These are phyloP conservation scores for Naso thynnoides DNA, from an alignment of 2,797 vertebrate genomes.

Conservation along the genomic window DNA sequence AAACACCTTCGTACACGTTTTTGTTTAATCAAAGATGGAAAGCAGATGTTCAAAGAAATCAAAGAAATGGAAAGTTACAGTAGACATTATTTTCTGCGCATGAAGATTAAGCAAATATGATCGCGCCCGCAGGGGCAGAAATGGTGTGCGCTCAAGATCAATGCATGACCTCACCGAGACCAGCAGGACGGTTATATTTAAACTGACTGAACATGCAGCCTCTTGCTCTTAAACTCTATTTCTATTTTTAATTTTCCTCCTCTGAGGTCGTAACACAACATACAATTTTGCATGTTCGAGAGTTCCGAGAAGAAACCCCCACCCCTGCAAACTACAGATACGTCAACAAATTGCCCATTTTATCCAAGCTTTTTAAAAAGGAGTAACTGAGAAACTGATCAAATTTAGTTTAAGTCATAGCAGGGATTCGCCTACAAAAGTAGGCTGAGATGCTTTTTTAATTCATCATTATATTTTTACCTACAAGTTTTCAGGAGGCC, in stretches of 20 bases:
- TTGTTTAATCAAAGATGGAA: background rate
- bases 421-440: background rate
- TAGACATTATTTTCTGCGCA: constrained; percentile 44
- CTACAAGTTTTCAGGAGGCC: background rate
- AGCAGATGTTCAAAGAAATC: no score
- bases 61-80: constrained; percentile 50
- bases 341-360: background rate
- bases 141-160: constrained; percentile 45
- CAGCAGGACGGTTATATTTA: background rate
- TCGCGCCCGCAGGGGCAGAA: constrained; percentile 59
- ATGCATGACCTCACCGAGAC: constrained; percentile 17
- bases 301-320: no score
- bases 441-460: constrained; percentile 3
- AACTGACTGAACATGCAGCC: background rate
- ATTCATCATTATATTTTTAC: background rate
- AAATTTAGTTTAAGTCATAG: no score
- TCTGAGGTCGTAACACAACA: no score
- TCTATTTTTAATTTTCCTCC: no score
- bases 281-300: no score
- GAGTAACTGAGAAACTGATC: background rate
- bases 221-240: no score
- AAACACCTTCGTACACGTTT: constrained; percentile 7
- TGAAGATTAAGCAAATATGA: constrained; percentile 24
- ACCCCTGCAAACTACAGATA: background rate
- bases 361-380: background rate